Evolutionary conservation across 2,888 invertebrate species (phyloP).

Genomic region (Loripinus fragilis): DNA sequence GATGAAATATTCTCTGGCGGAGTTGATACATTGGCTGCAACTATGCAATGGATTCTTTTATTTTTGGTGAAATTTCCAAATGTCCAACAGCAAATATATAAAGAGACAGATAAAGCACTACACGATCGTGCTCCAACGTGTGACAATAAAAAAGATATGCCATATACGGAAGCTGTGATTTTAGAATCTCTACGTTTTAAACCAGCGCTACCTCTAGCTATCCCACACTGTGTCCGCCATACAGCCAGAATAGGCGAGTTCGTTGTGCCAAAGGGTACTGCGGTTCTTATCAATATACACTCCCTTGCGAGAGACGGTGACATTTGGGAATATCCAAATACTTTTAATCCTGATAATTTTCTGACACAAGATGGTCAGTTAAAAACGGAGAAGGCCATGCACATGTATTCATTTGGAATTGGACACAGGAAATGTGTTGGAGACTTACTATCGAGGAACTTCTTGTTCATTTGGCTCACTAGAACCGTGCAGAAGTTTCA

Average conservation of each 20-base stretch:
- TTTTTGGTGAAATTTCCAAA: background rate
- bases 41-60: slow-evolving; percentile 3
- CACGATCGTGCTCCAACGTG: background rate
- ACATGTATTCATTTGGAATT: slow-evolving; percentile 1
- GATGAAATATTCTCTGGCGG: background rate
- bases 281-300: slow-evolving; percentile 6
- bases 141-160: background rate
- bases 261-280: background rate
- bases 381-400: background rate
- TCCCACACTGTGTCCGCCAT: background rate
- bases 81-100: background rate
- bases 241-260: background rate
- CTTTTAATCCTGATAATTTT: slow-evolving; percentile 12
- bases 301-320: background rate
- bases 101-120: slow-evolving; percentile 1
- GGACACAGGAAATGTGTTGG: slow-evolving; percentile 13
- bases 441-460: background rate
- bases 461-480: background rate
- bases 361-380: background rate
- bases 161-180: slow-evolving; percentile 4
- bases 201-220: background rate
- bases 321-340: background rate
- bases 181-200: slow-evolving; percentile 12
- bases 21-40: background rate
- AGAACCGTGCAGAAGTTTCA: background rate